Evolutionary conservation across 1,140 invertebrate genomes (phyloP).

Genomic region (Onthophagus taurus): DNA sequence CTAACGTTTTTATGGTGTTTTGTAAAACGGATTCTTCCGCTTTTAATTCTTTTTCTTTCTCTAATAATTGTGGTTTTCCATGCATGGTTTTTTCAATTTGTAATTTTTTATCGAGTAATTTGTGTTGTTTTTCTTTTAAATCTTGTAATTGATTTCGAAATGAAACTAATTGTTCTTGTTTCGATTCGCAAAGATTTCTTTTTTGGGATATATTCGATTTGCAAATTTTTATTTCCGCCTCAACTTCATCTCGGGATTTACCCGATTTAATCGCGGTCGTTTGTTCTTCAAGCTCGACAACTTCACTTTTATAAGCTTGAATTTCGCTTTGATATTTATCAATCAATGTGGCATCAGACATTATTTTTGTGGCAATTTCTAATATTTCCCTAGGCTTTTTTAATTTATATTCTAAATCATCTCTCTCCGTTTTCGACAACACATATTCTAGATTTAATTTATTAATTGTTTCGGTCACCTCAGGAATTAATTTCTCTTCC

Average conservation of each 20-base stretch:
- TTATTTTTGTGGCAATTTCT: constrained; percentile 21
- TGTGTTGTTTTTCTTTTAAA: constrained; percentile 23
- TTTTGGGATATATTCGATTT: constrained; percentile 34
- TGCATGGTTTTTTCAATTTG: constrained; percentile 25
- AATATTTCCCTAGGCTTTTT: constrained; percentile 20
- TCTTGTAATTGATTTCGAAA: constrained; percentile 23
- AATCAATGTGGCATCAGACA: constrained; percentile 26
- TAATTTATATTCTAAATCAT: constrained; percentile 19
- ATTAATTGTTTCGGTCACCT: constrained; percentile 4
- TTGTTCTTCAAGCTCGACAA: constrained; percentile 36
- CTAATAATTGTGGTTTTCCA: constrained; percentile 33
- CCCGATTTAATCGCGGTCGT: constrained; percentile 37
- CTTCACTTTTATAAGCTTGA: constrained; percentile 16
- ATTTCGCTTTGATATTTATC: constrained; percentile 31
- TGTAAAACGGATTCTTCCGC: constrained; percentile 32
- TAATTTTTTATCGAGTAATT: constrained; percentile 21
- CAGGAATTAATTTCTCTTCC: constrained; percentile 11
- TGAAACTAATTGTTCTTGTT: constrained; percentile 19
- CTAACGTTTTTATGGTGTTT: constrained; percentile 34
- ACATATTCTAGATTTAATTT: constrained; percentile 18
- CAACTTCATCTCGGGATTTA: constrained; percentile 40
- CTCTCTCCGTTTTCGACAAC: constrained; percentile 14
- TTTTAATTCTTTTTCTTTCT: constrained; percentile 37
- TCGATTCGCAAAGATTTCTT: constrained; percentile 19
- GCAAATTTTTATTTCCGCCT: constrained; percentile 36